These are phyloP conservation scores for Hirtodrosophila histrioides DNA, from an alignment of 2,888 invertebrate genomes.

Conservation along the genomic window DNA sequence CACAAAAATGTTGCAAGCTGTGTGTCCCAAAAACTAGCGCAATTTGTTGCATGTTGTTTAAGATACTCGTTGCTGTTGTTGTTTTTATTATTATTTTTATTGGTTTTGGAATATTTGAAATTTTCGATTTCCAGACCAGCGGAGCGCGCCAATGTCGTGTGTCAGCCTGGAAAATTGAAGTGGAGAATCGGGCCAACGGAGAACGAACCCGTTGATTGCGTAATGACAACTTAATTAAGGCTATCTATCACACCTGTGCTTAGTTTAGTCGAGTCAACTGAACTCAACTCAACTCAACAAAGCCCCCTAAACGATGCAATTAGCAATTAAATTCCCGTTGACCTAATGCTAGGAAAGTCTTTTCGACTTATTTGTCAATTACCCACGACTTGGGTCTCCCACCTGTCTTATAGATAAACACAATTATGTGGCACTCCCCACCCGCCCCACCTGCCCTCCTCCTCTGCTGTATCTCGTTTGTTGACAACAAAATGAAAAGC, in stretches of 20 bases:
- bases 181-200: constrained; percentile 28
- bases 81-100: constrained; percentile 17
- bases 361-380: constrained; percentile 81
- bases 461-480: constrained; percentile 27
- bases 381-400: constrained; percentile 38
- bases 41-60: constrained; percentile 59
- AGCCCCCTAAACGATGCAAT: constrained; percentile 65
- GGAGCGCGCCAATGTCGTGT: constrained; percentile 49
- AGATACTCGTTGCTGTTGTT: constrained; percentile 20
- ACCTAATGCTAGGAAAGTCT: constrained; percentile 67
- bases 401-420: constrained; percentile 66
- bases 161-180: constrained; percentile 8
- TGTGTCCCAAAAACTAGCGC: constrained; percentile 56
- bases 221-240: constrained; percentile 68
- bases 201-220: constrained; percentile 19
- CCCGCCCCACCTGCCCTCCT: too few relatives aligned
- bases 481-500: constrained; percentile 41
- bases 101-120: constrained; percentile 22
- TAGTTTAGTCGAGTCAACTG: constrained; percentile 42
- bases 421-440: constrained; percentile 26
- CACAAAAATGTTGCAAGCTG: constrained; percentile 63
- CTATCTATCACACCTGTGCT: constrained; percentile 66
- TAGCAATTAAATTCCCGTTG: constrained; percentile 74
- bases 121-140: constrained; percentile 55
- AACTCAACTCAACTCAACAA: too few relatives aligned